phyloP scores from a whole-genome alignment of 2,888 invertebrate genomes.

The Parnassius mnemosyne region DNA sequence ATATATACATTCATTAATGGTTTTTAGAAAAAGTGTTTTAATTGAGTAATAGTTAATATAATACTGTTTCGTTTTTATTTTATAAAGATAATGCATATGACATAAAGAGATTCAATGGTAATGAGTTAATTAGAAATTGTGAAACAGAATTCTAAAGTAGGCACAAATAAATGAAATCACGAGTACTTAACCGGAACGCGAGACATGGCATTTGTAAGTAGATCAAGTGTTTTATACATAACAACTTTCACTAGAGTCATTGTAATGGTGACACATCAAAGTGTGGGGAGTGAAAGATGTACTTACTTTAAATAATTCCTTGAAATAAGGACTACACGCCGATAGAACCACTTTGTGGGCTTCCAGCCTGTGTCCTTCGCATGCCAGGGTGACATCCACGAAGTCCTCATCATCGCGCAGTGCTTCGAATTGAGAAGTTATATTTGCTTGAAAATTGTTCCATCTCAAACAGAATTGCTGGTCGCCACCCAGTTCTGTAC shows the following conservation, averaged over 20 bases:
- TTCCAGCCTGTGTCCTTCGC: constrained; percentile 90
- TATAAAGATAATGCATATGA: constrained; percentile 11
- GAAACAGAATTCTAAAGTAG: constrained; percentile 77
- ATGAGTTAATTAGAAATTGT: constrained; percentile 78
- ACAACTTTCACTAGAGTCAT: constrained; percentile 81
- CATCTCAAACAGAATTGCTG: constrained; percentile 94
- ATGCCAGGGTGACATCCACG: constrained; percentile 93
- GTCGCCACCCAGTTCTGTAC: constrained; percentile 83
- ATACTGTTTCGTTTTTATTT: not conserved
- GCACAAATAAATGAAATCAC: constrained; percentile 80
- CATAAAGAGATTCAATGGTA: constrained; percentile 50
- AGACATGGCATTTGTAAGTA: constrained; percentile 81
- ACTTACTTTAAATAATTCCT: constrained; percentile 91
- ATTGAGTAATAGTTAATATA: no score
- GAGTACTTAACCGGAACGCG: constrained; percentile 80
- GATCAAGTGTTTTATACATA: constrained; percentile 81
- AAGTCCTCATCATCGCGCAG: constrained; percentile 92
- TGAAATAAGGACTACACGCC: constrained; percentile 93
- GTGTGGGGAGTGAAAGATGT: constrained; percentile 78
- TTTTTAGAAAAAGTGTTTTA: no score
- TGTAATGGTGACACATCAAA: constrained; percentile 81
- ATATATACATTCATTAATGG: no score
- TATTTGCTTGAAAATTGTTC: constrained; percentile 94
- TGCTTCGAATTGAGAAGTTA: constrained; percentile 92
- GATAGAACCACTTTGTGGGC: constrained; percentile 93